Base-by-base conservation (phyloP, 2,113 vertebrate genomes). In the Coryphaenoides rupestris region DNA sequence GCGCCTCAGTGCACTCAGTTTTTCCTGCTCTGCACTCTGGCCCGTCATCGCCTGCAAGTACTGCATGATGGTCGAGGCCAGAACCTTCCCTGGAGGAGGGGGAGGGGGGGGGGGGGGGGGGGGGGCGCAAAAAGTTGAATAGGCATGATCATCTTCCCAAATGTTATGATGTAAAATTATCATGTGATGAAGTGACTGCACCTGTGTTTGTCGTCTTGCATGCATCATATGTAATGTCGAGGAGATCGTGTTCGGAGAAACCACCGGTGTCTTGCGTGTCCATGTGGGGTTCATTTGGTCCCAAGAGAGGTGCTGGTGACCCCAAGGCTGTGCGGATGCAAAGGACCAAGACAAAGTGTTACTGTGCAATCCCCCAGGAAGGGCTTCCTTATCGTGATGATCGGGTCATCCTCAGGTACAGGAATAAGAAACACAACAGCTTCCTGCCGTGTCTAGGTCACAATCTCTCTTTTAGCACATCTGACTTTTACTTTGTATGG, bases 171-270 rank as follows among this genome's bases (percentile, higher is more conserved):
- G 3, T 40, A 19, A 22, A 19, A 10, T 47, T 5, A 16, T 2
- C 7, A 21, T 61, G 59, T 24, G 15, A 21, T 50, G 21, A 52
- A 15, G 16, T 49, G 65, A 17, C 4, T 40, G 13, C 75, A 91
- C 91, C 90, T 88, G 78, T 76, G 60, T 59, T 83, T 46, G 73
- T 62, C 21, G 73, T 66, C 9, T 85, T 85, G 66, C 90, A 91
- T 0, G 85, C 60, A 53, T 88, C 78, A 73, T 91, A 92, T 72
- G 89, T 87, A 17, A 91, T 84, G 55, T 91, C 87, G 28, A 92
- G 77, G 26, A 92, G 85, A 58, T 91, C 88, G 69, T 87, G 80
- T 71, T 91, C 89, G 21, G 91, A 89, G 63, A 89, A 89, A 65
- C 79, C 78, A 22, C 77, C 71, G 16, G 67, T 68, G 52, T 85